These are phyloP conservation scores for Rhorus exstirpatorius DNA, from an alignment of 2,888 invertebrate genomes.

Conservation along the genomic window DNA sequence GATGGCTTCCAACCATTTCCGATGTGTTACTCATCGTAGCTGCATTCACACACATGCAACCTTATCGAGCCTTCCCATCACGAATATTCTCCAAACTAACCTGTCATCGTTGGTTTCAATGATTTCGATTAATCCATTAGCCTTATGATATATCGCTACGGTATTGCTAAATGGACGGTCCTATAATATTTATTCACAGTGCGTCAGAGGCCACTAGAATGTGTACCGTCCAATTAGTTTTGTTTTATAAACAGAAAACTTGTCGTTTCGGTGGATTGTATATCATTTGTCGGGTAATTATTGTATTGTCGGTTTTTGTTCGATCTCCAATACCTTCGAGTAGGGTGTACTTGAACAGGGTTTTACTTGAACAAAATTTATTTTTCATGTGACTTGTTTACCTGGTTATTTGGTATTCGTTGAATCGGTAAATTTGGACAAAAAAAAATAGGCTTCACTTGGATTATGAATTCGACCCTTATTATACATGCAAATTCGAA, in stretches of 20 bases:
- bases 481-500: too few relatives aligned
- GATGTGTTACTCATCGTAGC: constrained; percentile 7
- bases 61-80: constrained; percentile 4
- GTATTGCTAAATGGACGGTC: too few relatives aligned
- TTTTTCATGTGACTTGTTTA: too few relatives aligned
- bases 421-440: too few relatives aligned
- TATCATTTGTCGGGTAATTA: not conserved
- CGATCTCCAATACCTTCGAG: not conserved
- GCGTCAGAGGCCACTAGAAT: not conserved
- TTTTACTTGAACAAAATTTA: too few relatives aligned
- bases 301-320: not conserved
- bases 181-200: constrained; percentile 8
- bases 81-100: constrained; percentile 31
- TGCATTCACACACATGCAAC: not conserved
- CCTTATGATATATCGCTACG: constrained; percentile 23
- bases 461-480: too few relatives aligned
- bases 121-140: constrained; percentile 44
- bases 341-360: not conserved
- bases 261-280: not conserved
- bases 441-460: too few relatives aligned
- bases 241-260: not conserved
- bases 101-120: constrained; percentile 20
- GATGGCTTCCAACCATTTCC: constrained; percentile 20
- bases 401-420: too few relatives aligned
- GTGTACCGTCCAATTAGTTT: not conserved